Evolutionary conservation across 2,113 vertebrate species (phyloP).

Genomic region (Daboia siamensis): DNA sequence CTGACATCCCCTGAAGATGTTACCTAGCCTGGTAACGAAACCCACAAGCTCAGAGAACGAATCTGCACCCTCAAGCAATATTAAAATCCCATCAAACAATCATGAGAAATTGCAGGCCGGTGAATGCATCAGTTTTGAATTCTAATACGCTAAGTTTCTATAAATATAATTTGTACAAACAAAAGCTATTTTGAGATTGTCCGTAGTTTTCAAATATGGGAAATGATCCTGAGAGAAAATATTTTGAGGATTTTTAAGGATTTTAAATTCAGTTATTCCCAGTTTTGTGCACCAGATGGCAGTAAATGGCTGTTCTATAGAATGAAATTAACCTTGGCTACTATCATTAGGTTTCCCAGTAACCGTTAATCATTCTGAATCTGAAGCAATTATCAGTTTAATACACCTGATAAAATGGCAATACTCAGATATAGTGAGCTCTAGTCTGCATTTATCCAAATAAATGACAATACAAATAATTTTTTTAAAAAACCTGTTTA

Average conservation of each 20-base stretch:
- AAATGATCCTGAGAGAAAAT: background rate
- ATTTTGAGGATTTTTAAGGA: background rate
- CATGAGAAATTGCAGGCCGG: background rate
- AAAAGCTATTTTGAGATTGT: background rate
- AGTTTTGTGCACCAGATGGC: conserved; percentile 4
- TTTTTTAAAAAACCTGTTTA: background rate
- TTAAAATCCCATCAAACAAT: background rate
- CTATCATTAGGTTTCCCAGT: background rate
- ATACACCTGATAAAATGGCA: background rate
- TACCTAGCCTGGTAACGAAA: too few species aligned
- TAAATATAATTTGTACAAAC: background rate
- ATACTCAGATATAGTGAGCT: background rate
- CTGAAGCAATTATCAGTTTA: background rate
- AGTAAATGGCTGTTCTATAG: background rate
- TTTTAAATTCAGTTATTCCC: background rate
- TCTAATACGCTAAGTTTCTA: background rate
- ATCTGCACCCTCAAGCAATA: background rate
- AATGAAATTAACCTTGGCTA: background rate
- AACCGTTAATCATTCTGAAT: background rate
- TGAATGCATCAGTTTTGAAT: background rate
- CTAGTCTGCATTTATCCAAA: background rate
- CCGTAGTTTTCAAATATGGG: background rate
- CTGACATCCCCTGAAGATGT: too few species aligned
- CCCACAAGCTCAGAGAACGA: too few species aligned
- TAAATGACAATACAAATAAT: background rate